Percentiles rank a stretch among this genome's conserved stretches.
Evolutionary conservation across 2,888 invertebrate species (phyloP).

Genomic region (Epirrita christyi): DNA sequence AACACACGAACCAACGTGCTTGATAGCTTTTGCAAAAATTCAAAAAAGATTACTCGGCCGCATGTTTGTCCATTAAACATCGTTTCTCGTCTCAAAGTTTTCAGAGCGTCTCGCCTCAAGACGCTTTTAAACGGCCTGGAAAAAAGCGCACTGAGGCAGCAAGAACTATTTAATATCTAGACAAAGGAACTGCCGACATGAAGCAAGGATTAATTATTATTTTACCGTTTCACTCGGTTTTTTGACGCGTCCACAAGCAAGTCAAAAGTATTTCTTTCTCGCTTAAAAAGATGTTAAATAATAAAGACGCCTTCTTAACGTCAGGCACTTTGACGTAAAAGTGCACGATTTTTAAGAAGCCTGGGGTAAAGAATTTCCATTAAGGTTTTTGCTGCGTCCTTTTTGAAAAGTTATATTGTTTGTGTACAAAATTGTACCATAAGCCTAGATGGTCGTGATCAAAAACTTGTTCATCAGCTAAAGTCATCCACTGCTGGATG

Average conservation of each 20-base stretch:
- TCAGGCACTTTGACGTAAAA: slow-evolving; percentile 72
- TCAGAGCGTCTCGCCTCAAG: slow-evolving; percentile 44
- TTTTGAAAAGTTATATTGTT: slow-evolving; percentile 26
- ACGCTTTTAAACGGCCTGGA: slow-evolving; percentile 52
- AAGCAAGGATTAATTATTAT: slow-evolving; percentile 83
- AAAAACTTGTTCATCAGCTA: not conserved
- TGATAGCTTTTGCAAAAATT: not conserved
- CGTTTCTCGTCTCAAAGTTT: slow-evolving; percentile 23
- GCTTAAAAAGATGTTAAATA: slow-evolving; percentile 81
- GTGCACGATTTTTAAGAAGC: slow-evolving; percentile 60
- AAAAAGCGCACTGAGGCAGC: slow-evolving; percentile 70
- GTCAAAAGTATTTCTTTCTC: slow-evolving; percentile 81
- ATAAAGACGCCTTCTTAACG: slow-evolving; percentile 77
- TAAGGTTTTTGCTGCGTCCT: slow-evolving; percentile 39
- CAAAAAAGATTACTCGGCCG: not conserved
- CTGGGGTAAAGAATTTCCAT: slow-evolving; percentile 46
- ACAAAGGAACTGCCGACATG: slow-evolving; percentile 69
- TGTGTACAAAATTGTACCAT: not conserved
- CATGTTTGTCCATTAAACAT: not conserved
- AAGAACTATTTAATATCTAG: slow-evolving; percentile 82
- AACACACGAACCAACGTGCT: not conserved
- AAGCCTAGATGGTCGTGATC: too few species aligned
- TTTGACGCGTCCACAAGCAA: slow-evolving; percentile 72
- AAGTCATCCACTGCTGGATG: too few species aligned
- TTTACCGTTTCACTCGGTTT: slow-evolving; percentile 80